These are phyloP conservation scores for Microchirus variegatus DNA, from an alignment of 2,797 vertebrate species.

Conservation along the genomic window DNA sequence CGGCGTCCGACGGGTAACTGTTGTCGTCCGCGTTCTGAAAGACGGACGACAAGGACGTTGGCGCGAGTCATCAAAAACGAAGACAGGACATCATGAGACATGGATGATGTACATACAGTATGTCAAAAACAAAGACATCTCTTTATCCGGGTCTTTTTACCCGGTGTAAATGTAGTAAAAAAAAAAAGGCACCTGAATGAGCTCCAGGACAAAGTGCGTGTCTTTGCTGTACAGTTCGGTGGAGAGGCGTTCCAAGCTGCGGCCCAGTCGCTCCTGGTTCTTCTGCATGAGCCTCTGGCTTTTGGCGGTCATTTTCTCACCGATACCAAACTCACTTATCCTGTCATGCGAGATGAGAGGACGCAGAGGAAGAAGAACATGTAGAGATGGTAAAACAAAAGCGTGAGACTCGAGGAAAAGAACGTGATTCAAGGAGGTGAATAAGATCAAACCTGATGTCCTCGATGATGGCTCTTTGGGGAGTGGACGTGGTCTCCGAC, in stretches of 20 bases:
- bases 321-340: slow-evolving; percentile 84
- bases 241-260: slow-evolving; percentile 84
- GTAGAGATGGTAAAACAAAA: too few relatives aligned
- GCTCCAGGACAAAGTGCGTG: slow-evolving; percentile 86
- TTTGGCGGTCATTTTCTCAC: slow-evolving; percentile 78
- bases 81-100: too few relatives aligned
- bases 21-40: slow-evolving; percentile 85
- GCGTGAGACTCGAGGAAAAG: too few relatives aligned
- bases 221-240: slow-evolving; percentile 88
- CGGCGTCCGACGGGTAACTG: slow-evolving; percentile 63
- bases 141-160: too few relatives aligned
- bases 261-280: slow-evolving; percentile 80
- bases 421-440: background rate
- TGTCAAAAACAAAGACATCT: too few relatives aligned
- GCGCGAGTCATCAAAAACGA: background rate
- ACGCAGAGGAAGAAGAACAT: background rate
- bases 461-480: slow-evolving; percentile 72
- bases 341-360: slow-evolving; percentile 45
- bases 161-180: too few relatives aligned
- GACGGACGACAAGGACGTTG: background rate
- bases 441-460: slow-evolving; percentile 78
- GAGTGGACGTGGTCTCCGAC: slow-evolving; percentile 27
- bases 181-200: slow-evolving; percentile 79
- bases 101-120: too few relatives aligned
- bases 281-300: slow-evolving; percentile 80